phyloP scores from a whole-genome alignment of 2,888 invertebrate genomes.

The Eupithecia subumbrata region DNA sequence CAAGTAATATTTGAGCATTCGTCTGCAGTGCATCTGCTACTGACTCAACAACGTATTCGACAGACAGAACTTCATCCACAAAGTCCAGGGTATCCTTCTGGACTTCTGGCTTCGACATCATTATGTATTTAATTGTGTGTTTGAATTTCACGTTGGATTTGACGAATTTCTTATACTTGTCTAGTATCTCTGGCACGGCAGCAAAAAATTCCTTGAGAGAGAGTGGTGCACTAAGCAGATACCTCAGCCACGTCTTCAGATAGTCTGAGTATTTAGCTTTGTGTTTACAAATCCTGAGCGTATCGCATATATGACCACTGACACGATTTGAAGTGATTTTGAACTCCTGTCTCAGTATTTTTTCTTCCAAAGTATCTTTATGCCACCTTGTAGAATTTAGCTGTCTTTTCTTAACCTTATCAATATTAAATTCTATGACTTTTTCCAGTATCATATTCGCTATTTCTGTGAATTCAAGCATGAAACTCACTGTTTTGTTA shows the following conservation, averaged over 20 bases:
- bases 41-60: constrained; percentile 47
- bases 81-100: constrained; percentile 61
- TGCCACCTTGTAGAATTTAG: constrained; percentile 28
- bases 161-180: constrained; percentile 25
- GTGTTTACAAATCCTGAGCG: constrained; percentile 19
- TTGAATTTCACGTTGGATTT: constrained; percentile 31
- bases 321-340: constrained; percentile 27
- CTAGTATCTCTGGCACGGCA: constrained; percentile 12
- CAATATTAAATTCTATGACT: constrained; percentile 22
- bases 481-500: constrained; percentile 27
- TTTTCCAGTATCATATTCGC: constrained; percentile 22
- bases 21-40: constrained; percentile 48
- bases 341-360: constrained; percentile 33
- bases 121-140: constrained; percentile 42
- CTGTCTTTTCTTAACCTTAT: constrained; percentile 13
- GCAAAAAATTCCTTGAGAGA: constrained; percentile 20
- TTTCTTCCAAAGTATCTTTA: constrained; percentile 28
- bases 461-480: constrained; percentile 22
- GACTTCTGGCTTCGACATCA: constrained; percentile 42
- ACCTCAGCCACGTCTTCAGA: constrained; percentile 30
- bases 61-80: constrained; percentile 59
- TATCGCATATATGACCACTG: constrained; percentile 20
- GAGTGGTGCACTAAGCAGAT: constrained; percentile 15
- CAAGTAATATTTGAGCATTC: constrained; percentile 44
- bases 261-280: constrained; percentile 25